Percentiles rank a stretch among this genome's conserved stretches.
Evolutionary conservation across 2,113 vertebrate species (phyloP).

Genomic region (Melospiza melodia): DNA sequence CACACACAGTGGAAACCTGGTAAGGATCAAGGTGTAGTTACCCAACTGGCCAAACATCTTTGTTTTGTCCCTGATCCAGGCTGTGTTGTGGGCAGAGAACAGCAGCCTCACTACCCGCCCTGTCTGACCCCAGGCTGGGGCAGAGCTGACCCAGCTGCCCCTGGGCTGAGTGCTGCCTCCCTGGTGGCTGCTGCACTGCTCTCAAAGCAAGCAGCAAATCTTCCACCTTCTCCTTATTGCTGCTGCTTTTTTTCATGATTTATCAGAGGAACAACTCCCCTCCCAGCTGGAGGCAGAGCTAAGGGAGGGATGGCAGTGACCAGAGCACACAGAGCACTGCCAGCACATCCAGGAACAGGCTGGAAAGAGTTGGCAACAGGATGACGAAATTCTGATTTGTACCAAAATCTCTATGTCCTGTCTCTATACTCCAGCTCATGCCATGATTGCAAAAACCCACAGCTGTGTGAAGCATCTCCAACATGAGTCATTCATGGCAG

Average conservation of each 20-base stretch:
- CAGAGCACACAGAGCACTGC: accelerated
- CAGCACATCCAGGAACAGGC: accelerated
- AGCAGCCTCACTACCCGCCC: accelerated
- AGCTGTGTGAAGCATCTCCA: background rate
- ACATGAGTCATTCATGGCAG: background rate
- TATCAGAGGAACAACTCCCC: background rate
- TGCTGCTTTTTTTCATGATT: background rate
- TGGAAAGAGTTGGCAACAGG: background rate
- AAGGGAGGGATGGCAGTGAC: background rate
- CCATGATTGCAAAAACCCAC: background rate
- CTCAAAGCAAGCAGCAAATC: background rate
- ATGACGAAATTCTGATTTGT: background rate
- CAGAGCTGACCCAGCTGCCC: background rate
- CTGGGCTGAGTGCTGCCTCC: accelerated
- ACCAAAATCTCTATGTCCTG: background rate
- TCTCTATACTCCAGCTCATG: background rate
- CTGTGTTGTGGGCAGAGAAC: background rate
- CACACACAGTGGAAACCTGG: background rate
- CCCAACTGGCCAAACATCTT: background rate
- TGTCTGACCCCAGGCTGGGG: accelerated
- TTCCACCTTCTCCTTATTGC: background rate
- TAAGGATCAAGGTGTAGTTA: background rate
- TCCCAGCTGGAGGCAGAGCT: background rate
- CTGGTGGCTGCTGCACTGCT: background rate
- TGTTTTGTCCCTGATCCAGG: background rate